These are phyloP conservation scores for Exocentrus adspersus DNA, from an alignment of 2,888 invertebrate genomes.

Conservation along the genomic window DNA sequence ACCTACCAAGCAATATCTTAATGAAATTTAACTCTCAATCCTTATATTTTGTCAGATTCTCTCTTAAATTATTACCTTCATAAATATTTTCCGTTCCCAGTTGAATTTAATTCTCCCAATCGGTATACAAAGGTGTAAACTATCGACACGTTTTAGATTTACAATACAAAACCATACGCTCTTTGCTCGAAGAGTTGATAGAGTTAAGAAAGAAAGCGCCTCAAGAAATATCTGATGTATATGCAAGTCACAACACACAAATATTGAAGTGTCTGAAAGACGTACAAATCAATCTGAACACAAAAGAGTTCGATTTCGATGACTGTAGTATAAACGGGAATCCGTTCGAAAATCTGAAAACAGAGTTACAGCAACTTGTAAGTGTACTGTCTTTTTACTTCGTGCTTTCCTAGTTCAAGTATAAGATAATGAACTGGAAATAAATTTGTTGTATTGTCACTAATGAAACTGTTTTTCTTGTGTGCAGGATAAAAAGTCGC, in stretches of 20 bases:
- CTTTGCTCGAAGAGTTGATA: slow-evolving; percentile 10
- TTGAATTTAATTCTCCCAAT: too few species aligned
- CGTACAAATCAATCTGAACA: neutral
- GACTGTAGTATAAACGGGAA: neutral
- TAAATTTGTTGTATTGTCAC: too few species aligned
- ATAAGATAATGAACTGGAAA: too few species aligned
- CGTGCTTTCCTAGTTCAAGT: too few species aligned
- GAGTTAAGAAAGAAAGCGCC: slow-evolving; percentile 1
- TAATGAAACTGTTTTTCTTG: too few species aligned
- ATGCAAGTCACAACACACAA: slow-evolving; percentile 4
- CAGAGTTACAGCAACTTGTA: neutral
- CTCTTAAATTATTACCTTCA: too few species aligned
- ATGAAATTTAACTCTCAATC: too few species aligned
- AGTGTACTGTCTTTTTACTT: neutral
- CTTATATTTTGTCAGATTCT: too few species aligned
- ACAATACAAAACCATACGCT: neutral
- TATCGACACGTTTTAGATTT: slow-evolving; percentile 13
- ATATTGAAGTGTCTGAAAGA: slow-evolving; percentile 6
- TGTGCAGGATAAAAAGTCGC: neutral
- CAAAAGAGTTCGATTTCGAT: neutral
- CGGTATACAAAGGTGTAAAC: too few species aligned
- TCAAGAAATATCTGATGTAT: slow-evolving; percentile 4
- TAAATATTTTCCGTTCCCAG: too few species aligned
- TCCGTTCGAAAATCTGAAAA: slow-evolving; percentile 6
- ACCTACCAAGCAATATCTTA: too few species aligned